Conservation (phyloP, 2,113 vertebrate species). For the Regulus satrapa region DNA sequence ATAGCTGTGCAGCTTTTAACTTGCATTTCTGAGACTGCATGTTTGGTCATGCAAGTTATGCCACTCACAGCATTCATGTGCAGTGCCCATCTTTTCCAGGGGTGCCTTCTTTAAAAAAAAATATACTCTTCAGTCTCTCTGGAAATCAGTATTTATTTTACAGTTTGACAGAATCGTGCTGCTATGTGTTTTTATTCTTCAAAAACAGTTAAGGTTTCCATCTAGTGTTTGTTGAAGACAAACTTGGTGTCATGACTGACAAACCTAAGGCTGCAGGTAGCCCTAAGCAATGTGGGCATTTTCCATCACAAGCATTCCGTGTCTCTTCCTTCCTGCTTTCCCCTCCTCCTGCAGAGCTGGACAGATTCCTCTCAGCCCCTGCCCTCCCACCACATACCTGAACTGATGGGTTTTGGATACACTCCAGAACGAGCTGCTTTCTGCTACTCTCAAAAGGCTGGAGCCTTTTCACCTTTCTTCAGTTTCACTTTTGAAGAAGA, state of each 20-base stretch:
- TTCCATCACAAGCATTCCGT: not conserved
- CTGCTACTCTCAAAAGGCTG: not conserved
- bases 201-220: constrained; percentile 36
- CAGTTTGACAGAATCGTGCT: not conserved
- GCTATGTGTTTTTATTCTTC: not conserved
- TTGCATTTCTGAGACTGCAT: not conserved
- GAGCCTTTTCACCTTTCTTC: not conserved
- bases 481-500: not conserved
- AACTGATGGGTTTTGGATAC: not conserved
- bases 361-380: not conserved
- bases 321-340: not conserved
- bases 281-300: not conserved
- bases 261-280: not conserved
- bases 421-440: not conserved
- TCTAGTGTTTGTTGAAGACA: constrained; percentile 42
- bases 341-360: not conserved
- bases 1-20: not conserved
- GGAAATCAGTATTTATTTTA: not conserved
- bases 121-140: not conserved
- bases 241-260: not conserved
- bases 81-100: not conserved
- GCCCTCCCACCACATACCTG: rapidly evolving
- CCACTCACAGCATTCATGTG: not conserved
- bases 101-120: too few relatives aligned
- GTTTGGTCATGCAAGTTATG: not conserved